A percentile compares a stretch with the other conserved stretches of the same genome.
phyloP scores from a whole-genome alignment of 2,888 invertebrate species.

The Pinctada fucata region DNA sequence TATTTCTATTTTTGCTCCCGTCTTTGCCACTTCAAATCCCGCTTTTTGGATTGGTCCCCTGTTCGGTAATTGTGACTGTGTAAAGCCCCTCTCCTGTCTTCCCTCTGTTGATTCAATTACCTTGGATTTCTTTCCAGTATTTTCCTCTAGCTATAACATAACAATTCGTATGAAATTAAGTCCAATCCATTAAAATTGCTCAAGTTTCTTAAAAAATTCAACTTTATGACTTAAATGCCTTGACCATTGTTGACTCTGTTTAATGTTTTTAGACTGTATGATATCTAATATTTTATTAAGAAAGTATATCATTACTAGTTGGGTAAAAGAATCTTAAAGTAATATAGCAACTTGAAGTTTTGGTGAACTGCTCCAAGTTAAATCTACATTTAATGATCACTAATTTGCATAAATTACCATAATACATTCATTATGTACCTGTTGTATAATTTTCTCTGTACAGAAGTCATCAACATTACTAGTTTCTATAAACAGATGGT shows the following conservation, averaged over 20 bases:
- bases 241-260: no score
- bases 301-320: no score
- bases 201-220: no score
- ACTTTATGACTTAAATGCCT: no score
- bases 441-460: slow-evolving; percentile 63
- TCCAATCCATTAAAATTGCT: no score
- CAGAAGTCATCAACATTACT: slow-evolving; percentile 68
- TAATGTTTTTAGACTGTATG: no score
- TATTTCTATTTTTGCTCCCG: slow-evolving; percentile 62
- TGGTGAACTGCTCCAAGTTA: no score
- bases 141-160: slow-evolving; percentile 69
- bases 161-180: not conserved
- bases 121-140: slow-evolving; percentile 71
- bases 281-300: no score
- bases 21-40: slow-evolving; percentile 62
- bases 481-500: slow-evolving; percentile 70
- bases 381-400: no score
- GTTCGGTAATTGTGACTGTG: slow-evolving; percentile 65
- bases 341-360: no score
- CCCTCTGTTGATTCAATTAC: slow-evolving; percentile 66
- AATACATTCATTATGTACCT: slow-evolving; percentile 45
- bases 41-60: slow-evolving; percentile 53
- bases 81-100: slow-evolving; percentile 73
- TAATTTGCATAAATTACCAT: no score
- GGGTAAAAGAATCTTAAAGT: no score